phyloP scores from a whole-genome alignment of 53 echinoderm and acorn worm genomes.

The Actinopyga echinites region DNA sequence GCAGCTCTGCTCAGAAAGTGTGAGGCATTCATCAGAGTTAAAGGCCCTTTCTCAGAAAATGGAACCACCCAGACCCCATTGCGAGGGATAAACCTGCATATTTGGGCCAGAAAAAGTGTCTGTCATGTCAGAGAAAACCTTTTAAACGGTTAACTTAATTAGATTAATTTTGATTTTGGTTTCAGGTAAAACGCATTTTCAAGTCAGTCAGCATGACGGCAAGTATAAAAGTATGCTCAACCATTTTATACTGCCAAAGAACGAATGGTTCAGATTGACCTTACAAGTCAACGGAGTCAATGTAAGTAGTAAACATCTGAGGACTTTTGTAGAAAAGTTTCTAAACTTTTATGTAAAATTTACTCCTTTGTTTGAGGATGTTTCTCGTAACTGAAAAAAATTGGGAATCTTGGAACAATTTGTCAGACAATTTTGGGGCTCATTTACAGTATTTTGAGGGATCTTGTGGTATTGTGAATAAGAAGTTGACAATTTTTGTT shows the following conservation, averaged over 20 bases:
- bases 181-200: conserved; percentile 75
- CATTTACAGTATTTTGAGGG: no score
- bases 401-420: no score
- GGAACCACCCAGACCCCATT: no score
- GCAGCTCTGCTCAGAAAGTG: no score
- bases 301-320: conserved; percentile 7
- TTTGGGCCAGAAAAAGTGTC: not conserved
- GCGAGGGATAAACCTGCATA: not conserved
- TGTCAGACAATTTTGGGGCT: no score
- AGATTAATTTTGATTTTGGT: not conserved
- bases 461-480: no score
- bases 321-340: not conserved
- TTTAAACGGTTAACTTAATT: not conserved
- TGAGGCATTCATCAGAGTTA: no score
- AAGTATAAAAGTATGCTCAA: conserved; percentile 62
- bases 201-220: conserved; percentile 53
- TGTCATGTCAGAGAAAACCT: not conserved
- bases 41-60: no score
- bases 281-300: conserved; percentile 55
- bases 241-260: conserved; percentile 59
- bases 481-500: no score
- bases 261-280: conserved; percentile 74
- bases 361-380: not conserved
- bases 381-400: no score
- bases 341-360: not conserved